A percentile compares a stretch with the other conserved stretches of the same genome.
phyloP scores from a whole-genome alignment of 2,888 invertebrate genomes.

The Diplazon laetatorius region DNA sequence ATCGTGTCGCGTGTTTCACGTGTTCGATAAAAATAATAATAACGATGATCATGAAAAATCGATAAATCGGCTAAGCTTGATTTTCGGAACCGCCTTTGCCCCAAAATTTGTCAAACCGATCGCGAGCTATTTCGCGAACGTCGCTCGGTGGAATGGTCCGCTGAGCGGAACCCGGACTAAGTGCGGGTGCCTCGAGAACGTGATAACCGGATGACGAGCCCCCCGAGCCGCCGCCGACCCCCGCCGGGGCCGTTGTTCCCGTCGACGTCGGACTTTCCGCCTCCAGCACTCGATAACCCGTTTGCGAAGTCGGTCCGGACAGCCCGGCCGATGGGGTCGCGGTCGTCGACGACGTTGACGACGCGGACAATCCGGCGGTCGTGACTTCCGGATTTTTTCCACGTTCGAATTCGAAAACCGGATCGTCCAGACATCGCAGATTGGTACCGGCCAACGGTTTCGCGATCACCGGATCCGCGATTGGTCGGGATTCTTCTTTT shows the following conservation, averaged over 20 bases:
- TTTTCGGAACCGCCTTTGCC: constrained; percentile 84
- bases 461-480: constrained; percentile 67
- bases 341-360: constrained; percentile 61
- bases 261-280: constrained; percentile 82
- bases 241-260: constrained; percentile 67
- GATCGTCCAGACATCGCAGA: constrained; percentile 84
- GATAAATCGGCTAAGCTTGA: constrained; percentile 74
- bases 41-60: no score
- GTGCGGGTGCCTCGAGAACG: constrained; percentile 80
- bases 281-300: constrained; percentile 85
- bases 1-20: constrained; percentile 47
- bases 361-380: constrained; percentile 57
- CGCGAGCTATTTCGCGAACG: constrained; percentile 91
- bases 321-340: constrained; percentile 47
- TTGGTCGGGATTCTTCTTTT: constrained; percentile 62
- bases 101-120: constrained; percentile 94
- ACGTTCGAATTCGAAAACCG: constrained; percentile 83
- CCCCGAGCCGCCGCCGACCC: constrained; percentile 40
- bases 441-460: constrained; percentile 83
- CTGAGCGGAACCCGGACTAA: constrained; percentile 71
- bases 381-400: constrained; percentile 69
- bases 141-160: constrained; percentile 87
- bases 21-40: constrained; percentile 60
- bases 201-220: constrained; percentile 75
- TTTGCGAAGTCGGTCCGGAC: constrained; percentile 79